Conservation (phyloP, 2,113 vertebrate genomes). For the Anoura caudifer region DNA sequence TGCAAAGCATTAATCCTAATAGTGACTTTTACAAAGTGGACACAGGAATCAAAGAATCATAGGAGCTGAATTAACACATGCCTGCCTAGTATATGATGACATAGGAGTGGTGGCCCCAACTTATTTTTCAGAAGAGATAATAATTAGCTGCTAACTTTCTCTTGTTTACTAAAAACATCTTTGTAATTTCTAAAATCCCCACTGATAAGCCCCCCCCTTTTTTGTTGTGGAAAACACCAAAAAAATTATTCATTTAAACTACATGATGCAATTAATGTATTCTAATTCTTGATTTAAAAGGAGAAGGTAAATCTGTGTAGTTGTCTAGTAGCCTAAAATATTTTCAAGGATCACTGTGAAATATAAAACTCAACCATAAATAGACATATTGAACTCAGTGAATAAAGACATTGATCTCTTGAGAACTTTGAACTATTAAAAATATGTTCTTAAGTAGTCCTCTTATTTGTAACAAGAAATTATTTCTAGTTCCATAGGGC, state of each 20-base stretch:
- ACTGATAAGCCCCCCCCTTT: background rate
- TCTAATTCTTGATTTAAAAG: background rate
- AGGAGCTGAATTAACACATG: background rate
- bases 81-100: background rate
- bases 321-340: background rate
- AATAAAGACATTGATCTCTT: background rate
- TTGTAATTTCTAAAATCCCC: constrained; percentile 19
- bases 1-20: background rate
- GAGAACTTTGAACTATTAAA: background rate
- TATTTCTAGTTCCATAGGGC: background rate
- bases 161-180: background rate
- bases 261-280: constrained; percentile 4
- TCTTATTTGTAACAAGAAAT: background rate
- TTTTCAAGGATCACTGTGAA: background rate
- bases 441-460: background rate
- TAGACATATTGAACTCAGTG: background rate
- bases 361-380: constrained; percentile 1
- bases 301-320: background rate
- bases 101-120: background rate
- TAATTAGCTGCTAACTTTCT: background rate
- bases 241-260: background rate
- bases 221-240: background rate
- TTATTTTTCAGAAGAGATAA: background rate
- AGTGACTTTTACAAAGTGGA: background rate
- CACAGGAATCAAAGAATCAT: background rate